Evolutionary conservation across 2,797 vertebrate genomes (phyloP), one percentile per base, ranked within the genome.

Genomic region (Enteromius mattozi): DNA sequence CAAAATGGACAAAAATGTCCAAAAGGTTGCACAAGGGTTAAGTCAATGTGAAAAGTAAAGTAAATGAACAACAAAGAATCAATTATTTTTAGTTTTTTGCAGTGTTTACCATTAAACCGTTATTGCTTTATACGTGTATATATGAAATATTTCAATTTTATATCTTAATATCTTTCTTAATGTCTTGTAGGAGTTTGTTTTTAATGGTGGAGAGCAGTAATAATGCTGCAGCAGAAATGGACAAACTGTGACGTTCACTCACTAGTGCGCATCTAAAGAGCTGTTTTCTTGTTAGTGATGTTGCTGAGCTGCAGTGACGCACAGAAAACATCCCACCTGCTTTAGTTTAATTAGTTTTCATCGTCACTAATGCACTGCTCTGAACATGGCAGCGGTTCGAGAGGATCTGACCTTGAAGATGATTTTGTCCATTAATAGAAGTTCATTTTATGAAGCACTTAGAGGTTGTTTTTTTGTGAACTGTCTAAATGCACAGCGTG

Each of bases 211-310:
- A 37, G 37, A 37, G 37, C 37, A 37, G 37, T 37, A 37, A 37
- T 37, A 37, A 37, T 6, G 37, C 37, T 40, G 37, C 6, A 40
- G 35, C 35, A 37, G 35, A 37, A 37, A 37, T 37, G 37, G 37
- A 40, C 7, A 40, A 40, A 8, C 37, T 8, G 37, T 40, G 37
- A 42, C 42, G 42, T 42, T 63, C 27, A 2, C 70, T 47, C 6
- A 3, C 8, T 42, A 27, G 42, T 30, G 70, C 4, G 17, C 70
- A 70, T 70, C 10, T 51, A 24, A 6, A 78, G 59, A 56, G 61
- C 17, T 75, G 37, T 40, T 74, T 72, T 69, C 63, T 61, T 54
- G 78, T 54, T 66, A 24, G 56, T 83, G 65, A 65, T 86, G 45
- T 40, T 47, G 17, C 59, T 66, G 80, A 88, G 30, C 71, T 45